These are phyloP conservation scores for Karalla daura DNA, from an alignment of 2,797 vertebrate species.

Conservation along the genomic window DNA sequence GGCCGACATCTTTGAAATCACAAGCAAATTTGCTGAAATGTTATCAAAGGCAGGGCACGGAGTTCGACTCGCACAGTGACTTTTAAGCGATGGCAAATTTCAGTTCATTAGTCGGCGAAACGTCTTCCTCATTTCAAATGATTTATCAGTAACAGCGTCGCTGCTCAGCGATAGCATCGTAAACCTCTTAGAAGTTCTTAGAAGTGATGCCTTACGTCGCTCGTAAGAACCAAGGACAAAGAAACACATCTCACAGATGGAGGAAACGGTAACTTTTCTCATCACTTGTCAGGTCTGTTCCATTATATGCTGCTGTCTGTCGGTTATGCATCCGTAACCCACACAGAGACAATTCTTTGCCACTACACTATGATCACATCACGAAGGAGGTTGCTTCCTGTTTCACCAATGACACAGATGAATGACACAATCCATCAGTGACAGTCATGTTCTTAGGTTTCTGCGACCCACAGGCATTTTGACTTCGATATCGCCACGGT, in stretches of 20 bases:
- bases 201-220: too few relatives aligned
- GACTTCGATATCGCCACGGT: too few relatives aligned
- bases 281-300: too few relatives aligned
- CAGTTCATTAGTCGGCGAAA: neutral
- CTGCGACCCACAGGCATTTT: too few relatives aligned
- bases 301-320: conserved; percentile 3
- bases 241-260: too few relatives aligned
- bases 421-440: conserved; percentile 44
- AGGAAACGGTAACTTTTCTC: too few relatives aligned
- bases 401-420: conserved; percentile 40
- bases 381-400: conserved; percentile 2
- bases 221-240: too few relatives aligned
- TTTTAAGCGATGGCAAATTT: neutral
- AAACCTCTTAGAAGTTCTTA: too few relatives aligned
- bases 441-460: too few relatives aligned
- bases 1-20: neutral
- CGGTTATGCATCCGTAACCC: neutral
- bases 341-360: neutral
- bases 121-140: neutral
- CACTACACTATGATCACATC: conserved; percentile 10
- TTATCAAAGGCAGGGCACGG: neutral
- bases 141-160: neutral
- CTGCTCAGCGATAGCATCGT: neutral
- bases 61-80: neutral
- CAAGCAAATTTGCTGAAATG: neutral